phyloP scores from a whole-genome alignment of 2,888 invertebrate genomes.

The Terebella lapidaria region DNA sequence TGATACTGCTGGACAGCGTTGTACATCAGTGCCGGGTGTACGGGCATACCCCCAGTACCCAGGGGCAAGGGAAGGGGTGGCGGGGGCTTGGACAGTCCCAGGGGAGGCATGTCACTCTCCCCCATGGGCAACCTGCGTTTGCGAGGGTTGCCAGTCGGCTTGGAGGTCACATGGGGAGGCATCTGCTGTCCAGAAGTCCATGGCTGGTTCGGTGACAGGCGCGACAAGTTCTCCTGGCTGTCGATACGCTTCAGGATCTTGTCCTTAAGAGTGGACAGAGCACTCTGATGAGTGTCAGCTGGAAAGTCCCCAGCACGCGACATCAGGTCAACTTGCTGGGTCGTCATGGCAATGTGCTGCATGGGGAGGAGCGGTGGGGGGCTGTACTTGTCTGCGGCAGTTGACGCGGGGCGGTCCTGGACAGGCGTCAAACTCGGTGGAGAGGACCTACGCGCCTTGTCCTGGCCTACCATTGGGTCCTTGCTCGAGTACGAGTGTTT shows the following conservation, averaged over 20 bases:
- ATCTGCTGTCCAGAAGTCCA: not conserved
- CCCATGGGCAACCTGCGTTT: not conserved
- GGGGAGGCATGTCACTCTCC: not conserved
- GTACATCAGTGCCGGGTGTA: not conserved
- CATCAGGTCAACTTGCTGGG: not conserved
- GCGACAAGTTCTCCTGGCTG: constrained; percentile 32
- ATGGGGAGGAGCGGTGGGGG: not conserved
- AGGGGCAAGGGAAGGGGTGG: not conserved
- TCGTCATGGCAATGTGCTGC: not conserved
- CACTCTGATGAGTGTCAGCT: not conserved
- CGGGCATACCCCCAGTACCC: not conserved
- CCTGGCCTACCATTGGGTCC: too few species aligned
- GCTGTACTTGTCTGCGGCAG: not conserved
- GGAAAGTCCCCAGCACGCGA: too few species aligned
- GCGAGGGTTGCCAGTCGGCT: not conserved
- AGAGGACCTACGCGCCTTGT: too few species aligned
- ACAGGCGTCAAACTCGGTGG: not conserved
- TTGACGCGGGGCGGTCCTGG: not conserved
- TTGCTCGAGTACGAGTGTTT: not conserved
- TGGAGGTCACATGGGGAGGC: not conserved
- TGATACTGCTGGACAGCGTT: not conserved
- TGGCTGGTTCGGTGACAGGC: not conserved
- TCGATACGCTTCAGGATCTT: constrained; percentile 35
- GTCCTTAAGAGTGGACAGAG: constrained; percentile 32
- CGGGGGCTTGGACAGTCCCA: not conserved